These are phyloP conservation scores for Drosophila kokeensis DNA, from an alignment of 2,888 invertebrate species.

Conservation along the genomic window DNA sequence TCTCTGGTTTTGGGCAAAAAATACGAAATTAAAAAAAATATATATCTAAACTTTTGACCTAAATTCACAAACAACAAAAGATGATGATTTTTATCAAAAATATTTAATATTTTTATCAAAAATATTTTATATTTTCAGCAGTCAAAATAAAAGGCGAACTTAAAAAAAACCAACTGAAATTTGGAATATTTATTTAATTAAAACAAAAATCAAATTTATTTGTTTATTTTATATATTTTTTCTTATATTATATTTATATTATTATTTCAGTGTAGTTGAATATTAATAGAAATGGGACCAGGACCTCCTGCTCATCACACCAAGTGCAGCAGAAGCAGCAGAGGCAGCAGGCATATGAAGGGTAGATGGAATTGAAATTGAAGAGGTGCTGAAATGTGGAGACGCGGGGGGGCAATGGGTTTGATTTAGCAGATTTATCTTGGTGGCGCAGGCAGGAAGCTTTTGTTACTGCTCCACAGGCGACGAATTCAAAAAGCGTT, in stretches of 20 bases:
- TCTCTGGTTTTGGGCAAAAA: too few species aligned
- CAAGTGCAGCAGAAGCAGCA: conserved; percentile 34
- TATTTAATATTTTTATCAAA: rapidly evolving
- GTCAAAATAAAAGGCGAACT: neutral
- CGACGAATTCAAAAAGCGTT: conserved; percentile 75
- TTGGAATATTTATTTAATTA: neutral
- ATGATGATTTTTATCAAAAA: neutral
- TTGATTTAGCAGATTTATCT: conserved; percentile 61
- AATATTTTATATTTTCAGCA: neutral
- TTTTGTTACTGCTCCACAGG: conserved; percentile 66
- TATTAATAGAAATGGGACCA: conserved; percentile 40
- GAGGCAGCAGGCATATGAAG: conserved; percentile 32
- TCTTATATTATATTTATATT: neutral
- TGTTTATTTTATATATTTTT: too few species aligned
- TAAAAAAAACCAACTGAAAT: neutral
- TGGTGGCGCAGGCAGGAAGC: conserved; percentile 61
- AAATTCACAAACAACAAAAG: neutral
- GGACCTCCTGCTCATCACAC: conserved; percentile 40
- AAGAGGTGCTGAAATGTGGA: neutral
- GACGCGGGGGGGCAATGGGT: neutral
- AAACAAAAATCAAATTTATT: too few species aligned
- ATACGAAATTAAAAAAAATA: neutral
- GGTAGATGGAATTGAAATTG: conserved; percentile 9
- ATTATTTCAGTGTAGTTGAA: conserved; percentile 3
- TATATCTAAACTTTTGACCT: neutral